phyloP scores from a whole-genome alignment of 2,113 vertebrate species.

The Hyperoodon ampullatus region DNA sequence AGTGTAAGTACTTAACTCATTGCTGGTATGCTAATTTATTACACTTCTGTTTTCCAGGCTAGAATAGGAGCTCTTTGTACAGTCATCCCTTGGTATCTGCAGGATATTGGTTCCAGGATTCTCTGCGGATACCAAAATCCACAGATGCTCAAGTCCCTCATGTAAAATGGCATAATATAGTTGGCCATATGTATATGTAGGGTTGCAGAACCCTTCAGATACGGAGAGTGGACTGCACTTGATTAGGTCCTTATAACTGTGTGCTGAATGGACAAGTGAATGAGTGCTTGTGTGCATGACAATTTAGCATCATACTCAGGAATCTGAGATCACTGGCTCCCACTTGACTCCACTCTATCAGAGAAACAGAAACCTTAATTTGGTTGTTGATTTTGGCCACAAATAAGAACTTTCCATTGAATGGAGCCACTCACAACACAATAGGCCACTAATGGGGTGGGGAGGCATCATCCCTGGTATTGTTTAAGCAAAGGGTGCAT shows the following conservation, averaged over 20 bases:
- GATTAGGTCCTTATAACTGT: not conserved
- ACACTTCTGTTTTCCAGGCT: not conserved
- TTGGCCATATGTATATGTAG: not conserved
- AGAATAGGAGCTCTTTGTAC: not conserved
- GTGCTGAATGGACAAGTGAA: not conserved
- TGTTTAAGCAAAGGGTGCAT: not conserved
- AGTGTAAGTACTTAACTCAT: not conserved
- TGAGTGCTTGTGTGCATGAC: not conserved
- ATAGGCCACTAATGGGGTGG: not conserved
- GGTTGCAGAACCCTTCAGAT: not conserved
- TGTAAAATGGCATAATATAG: not conserved
- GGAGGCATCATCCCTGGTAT: not conserved
- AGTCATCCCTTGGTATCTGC: not conserved
- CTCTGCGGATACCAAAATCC: not conserved
- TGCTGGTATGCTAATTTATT: not conserved
- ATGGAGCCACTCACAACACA: not conserved
- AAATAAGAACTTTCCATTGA: not conserved
- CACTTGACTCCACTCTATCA: not conserved
- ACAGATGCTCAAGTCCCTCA: not conserved
- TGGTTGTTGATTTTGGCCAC: not conserved
- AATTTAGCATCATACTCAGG: not conserved
- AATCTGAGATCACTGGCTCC: not conserved
- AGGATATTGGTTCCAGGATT: not conserved
- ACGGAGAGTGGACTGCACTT: not conserved
- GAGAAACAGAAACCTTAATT: constrained; percentile 1